Evolutionary conservation across 2,888 invertebrate genomes (phyloP).

Genomic region (Dynastes maya): DNA sequence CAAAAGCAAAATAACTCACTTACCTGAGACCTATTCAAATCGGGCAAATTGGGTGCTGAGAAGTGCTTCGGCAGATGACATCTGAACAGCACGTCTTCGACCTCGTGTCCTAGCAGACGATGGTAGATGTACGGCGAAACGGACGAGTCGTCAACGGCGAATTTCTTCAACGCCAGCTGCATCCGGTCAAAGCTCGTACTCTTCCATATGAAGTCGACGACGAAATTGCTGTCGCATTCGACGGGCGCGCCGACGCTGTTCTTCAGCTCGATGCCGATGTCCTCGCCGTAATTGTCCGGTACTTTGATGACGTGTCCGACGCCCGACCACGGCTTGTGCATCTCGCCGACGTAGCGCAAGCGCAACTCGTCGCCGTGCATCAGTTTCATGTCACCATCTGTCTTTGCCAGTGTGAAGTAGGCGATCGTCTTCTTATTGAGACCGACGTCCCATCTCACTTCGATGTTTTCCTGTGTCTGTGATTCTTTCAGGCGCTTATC

Average conservation of each 20-base stretch:
- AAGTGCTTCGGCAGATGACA: constrained; percentile 96
- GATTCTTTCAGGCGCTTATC: constrained; percentile 98
- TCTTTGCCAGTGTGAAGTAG: constrained; percentile 97
- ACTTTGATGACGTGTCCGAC: constrained; percentile 98
- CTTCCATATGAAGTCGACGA: constrained; percentile 99
- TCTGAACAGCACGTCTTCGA: constrained; percentile 93
- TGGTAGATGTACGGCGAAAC: constrained; percentile 99
- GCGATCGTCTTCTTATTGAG: constrained; percentile 98
- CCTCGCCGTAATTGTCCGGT: constrained; percentile 97
- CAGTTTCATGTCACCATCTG: constrained; percentile 98
- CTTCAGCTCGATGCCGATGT: constrained; percentile 97
- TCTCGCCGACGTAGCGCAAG: constrained; percentile 92
- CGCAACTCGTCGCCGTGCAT: constrained; percentile 99
- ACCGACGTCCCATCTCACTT: constrained; percentile 99
- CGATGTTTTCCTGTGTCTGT: constrained; percentile 98
- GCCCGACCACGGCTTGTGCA: constrained; percentile 97
- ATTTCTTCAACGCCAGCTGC: constrained; percentile 94
- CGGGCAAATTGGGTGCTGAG: constrained; percentile 97
- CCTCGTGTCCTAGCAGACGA: constrained; percentile 93
- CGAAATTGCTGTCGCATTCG: constrained; percentile 95
- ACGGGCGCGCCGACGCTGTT: constrained; percentile 94
- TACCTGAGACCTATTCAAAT: constrained; percentile 94
- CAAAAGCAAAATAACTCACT: not conserved
- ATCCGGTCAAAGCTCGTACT: constrained; percentile 98
- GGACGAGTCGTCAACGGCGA: constrained; percentile 96